phyloP scores from a whole-genome alignment of 2,797 vertebrate species.

The Propithecus perrieri region DNA sequence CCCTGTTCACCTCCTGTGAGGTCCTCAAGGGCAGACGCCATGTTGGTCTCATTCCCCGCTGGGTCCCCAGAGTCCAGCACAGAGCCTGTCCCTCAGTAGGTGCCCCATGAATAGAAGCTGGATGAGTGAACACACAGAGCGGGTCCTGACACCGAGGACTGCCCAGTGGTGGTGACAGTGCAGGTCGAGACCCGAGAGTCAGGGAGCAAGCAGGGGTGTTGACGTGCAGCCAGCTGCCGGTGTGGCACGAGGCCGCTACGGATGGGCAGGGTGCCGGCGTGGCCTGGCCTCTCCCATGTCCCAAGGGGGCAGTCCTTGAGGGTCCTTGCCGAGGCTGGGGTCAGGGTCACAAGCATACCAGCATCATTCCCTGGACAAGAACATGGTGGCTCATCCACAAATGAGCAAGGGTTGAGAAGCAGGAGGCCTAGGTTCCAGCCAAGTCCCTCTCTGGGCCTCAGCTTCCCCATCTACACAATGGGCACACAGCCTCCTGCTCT shows the following conservation, averaged over 20 bases:
- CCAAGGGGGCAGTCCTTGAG: not conserved
- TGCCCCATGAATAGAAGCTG: not conserved
- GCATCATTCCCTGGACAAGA: not conserved
- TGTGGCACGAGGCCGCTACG: not conserved
- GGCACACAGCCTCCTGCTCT: not conserved
- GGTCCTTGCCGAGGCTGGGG: not conserved
- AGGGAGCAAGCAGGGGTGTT: not conserved
- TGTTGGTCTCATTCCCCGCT: not conserved
- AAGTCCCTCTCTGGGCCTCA: not conserved
- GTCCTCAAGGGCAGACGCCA: not conserved
- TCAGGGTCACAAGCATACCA: not conserved
- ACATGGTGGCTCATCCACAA: not conserved
- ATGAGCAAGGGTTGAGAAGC: not conserved
- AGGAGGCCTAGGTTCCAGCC: not conserved
- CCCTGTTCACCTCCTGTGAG: not conserved
- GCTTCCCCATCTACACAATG: not conserved
- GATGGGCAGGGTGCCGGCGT: not conserved
- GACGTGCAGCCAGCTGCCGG: not conserved
- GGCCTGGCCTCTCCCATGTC: not conserved
- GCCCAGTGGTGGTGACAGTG: not conserved
- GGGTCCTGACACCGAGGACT: not conserved
- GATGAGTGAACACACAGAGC: not conserved
- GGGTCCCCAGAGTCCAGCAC: not conserved
- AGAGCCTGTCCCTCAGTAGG: not conserved
- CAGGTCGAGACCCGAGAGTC: not conserved